Base-by-base conservation (phyloP, 2,797 vertebrate genomes). In the Mormyrops boulengeri region DNA sequence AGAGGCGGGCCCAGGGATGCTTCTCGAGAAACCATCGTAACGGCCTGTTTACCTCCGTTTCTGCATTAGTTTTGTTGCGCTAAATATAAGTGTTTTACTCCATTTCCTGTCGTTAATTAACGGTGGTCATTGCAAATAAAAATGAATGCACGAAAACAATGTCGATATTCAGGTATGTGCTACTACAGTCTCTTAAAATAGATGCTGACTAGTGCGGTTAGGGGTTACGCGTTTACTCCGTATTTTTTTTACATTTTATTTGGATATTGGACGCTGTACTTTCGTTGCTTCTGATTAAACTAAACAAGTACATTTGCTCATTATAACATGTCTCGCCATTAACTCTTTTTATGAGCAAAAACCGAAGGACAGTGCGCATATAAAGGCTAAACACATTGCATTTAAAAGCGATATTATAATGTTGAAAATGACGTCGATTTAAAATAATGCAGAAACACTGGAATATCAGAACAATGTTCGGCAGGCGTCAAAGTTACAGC, bases 21-120 rank as follows among this genome's bases (percentile, higher is more conserved):
- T 88, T 47, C 66, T 84, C 73, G 69, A 30, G 85, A 88, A 88
- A 90, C 90, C 88, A 69, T 90, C 90, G 90, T 44, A 85, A 89
- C 90, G 88, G 88, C 52, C 84, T 73, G 12, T 26, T 89, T 53
- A 34, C 6, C 19, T 89, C 38, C 19, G 19, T 66, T 73, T 55
- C 5, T 30, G 12, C 8, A 44, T 55, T 87, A 53, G 19, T n/a
- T 69, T 19, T 38, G 52, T 52, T 3, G 17, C 4, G n/a, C 47
- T 52, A 30, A 84, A 19, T 47, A 26, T 26, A 7, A 44, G 3
- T 60, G 2, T 26, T 62, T 66, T 49, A 62, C 6, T 38, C 8
- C 34, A 6, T 49, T 87, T 88, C 19, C 30, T 66, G 41, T 82
- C 38, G 41, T n/a, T 85, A 0, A 17, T 14, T 69, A 69, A 73